Percentiles rank a stretch among this genome's conserved stretches.
Evolutionary conservation across 2,888 invertebrate genomes (phyloP).

Genomic region (Drosophila anomalipes): DNA sequence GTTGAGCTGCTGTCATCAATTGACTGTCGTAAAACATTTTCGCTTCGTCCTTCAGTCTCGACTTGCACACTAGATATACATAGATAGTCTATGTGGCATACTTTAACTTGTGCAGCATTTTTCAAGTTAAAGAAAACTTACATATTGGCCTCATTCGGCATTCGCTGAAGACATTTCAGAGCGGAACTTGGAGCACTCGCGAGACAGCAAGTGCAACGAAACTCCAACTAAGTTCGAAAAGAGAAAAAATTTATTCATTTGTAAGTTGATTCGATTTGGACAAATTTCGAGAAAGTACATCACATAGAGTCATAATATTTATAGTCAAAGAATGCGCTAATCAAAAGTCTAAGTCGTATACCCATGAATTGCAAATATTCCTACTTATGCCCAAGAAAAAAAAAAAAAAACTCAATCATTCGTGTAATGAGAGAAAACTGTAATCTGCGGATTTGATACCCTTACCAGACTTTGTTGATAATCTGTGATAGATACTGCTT

Average conservation of each 20-base stretch:
- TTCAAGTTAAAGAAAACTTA: background rate
- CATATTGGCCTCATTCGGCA: background rate
- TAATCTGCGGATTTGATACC: background rate
- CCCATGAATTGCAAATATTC: background rate
- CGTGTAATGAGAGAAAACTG: background rate
- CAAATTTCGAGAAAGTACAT: background rate
- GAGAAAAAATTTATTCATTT: constrained; percentile 6
- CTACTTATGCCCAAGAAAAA: background rate
- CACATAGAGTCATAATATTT: background rate
- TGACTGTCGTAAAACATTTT: constrained; percentile 4
- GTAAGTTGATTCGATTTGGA: constrained; percentile 1
- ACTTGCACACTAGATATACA: background rate
- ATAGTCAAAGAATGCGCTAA: background rate
- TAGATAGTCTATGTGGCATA: background rate
- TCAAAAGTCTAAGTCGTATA: background rate
- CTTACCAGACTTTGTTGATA: background rate
- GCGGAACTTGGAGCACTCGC: background rate
- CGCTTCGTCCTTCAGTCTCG: background rate
- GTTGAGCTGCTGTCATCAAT: constrained; percentile 15
- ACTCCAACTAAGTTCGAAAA: background rate
- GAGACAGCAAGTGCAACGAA: background rate
- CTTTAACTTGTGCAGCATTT: background rate
- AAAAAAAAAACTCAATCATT: background rate
- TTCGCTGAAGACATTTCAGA: background rate
- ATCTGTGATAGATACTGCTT: background rate